Evolutionary conservation across 1,140 invertebrate species (phyloP), one percentile per base, ranked within the genome.

Genomic region (Pentalonia nigronervosa): DNA sequence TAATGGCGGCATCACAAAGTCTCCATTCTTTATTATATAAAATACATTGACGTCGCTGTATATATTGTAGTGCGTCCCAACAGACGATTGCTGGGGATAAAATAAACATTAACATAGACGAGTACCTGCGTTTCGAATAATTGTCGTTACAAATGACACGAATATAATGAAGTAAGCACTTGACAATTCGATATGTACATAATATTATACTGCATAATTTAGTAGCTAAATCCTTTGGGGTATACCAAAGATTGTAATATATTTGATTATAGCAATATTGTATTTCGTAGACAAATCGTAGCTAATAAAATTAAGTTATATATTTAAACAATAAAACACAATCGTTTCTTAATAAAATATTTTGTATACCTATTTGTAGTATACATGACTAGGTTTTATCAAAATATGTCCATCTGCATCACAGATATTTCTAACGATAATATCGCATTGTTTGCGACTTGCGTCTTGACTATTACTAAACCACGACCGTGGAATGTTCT

Each of bases 1-100:
- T 76, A 76, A 76, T 76, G 60, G 60, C n/a, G 60, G 60, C 60
- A 76, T 76, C 60, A 76, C 60, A 76, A 76, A 76, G 60, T 76
- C 60, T n/a, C 60, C n/a, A 76, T 76, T 76, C 60, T 76, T 34
- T 76, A 7, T 17, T 76, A 7, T 17, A 76, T n/a, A n/a, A 76
- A 76, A 76, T 76, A 30, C 30, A 30, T 76, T 76, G 60, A 76
- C 60, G n/a, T 76, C n/a, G 60, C 60, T 34, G 17, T n/a, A 76
- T 34, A 76, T 76, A 76, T 76, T 76, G 60, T 76, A 76, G n/a
- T n/a, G n/a, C n/a, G 60, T 76, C 30, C 60, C n/a, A n/a, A n/a
- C 60, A 76, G 60, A 76, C 60, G 60, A 76, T 17, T 14, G 60
- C 30, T n/a, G 6, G 30, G 30, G 30, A 76, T n/a, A 76, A 20